phyloP scores from a whole-genome alignment of 2,888 invertebrate genomes.

The Acanthosepion pharaonis region DNA sequence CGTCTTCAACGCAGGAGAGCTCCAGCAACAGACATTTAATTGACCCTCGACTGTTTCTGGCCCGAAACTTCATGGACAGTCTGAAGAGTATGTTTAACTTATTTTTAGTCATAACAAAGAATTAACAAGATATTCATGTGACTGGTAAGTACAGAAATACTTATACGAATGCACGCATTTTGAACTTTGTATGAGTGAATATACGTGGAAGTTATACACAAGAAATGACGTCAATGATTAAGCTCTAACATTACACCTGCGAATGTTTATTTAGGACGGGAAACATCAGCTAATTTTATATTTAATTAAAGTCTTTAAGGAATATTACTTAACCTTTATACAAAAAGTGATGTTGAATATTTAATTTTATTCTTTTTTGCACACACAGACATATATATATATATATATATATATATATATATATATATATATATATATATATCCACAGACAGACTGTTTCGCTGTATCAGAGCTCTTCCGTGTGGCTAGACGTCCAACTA shows the following conservation, averaged over 20 bases:
- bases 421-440: too few relatives aligned
- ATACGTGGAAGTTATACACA: background rate
- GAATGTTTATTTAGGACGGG: background rate
- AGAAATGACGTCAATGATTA: background rate
- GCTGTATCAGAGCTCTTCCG: too few relatives aligned
- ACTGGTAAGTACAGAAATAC: background rate
- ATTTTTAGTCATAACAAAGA: background rate
- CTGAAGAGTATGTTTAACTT: background rate
- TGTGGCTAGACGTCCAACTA: too few relatives aligned
- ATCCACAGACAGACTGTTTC: too few relatives aligned
- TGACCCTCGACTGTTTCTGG: background rate
- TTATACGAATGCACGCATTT: background rate
- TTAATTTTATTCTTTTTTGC: too few relatives aligned
- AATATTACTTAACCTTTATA: too few relatives aligned
- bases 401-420: too few relatives aligned
- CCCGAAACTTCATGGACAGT: background rate
- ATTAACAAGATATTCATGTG: background rate
- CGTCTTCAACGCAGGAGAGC: background rate
- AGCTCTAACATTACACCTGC: too few relatives aligned
- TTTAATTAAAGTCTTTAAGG: too few relatives aligned
- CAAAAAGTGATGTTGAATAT: too few relatives aligned
- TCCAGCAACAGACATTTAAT: background rate
- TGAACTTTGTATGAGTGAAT: background rate
- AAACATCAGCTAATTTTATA: background rate
- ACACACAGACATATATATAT: too few relatives aligned